Conservation (phyloP, 2,797 vertebrate species). For the Eremophila alpestris region DNA sequence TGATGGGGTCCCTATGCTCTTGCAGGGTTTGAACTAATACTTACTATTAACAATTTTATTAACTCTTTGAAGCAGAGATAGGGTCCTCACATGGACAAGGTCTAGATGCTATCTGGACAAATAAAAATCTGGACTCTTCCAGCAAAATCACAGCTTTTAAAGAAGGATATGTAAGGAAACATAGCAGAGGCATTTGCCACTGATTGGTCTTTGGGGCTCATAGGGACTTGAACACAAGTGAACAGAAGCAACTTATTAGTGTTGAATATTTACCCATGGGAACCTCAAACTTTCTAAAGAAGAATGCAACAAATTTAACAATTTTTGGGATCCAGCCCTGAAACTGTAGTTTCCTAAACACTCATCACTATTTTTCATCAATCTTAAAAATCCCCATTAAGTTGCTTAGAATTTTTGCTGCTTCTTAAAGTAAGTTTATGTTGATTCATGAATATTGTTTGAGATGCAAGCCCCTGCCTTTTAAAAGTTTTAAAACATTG, state of each 20-base stretch:
- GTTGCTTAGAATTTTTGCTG: not conserved
- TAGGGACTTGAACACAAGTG: not conserved
- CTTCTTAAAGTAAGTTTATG: not conserved
- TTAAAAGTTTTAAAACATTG: not conserved
- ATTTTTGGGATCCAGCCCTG: not conserved
- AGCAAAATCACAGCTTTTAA: not conserved
- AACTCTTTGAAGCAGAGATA: not conserved
- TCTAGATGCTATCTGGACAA: not conserved
- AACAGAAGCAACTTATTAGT: not conserved
- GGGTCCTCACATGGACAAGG: not conserved
- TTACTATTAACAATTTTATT: not conserved
- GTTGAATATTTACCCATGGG: not conserved
- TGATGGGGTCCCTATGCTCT: not conserved
- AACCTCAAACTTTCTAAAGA: not conserved
- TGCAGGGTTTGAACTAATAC: not conserved
- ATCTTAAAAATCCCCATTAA: not conserved
- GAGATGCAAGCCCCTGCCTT: not conserved
- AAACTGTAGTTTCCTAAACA: not conserved
- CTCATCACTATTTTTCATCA: not conserved
- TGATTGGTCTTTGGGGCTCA: not conserved
- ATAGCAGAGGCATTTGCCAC: not conserved
- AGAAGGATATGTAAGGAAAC: not conserved
- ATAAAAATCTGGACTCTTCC: not conserved
- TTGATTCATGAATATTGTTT: not conserved
- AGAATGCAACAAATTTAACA: not conserved